phyloP scores from a whole-genome alignment of 2,113 vertebrate genomes.

The Drymodes brunneopygia region DNA sequence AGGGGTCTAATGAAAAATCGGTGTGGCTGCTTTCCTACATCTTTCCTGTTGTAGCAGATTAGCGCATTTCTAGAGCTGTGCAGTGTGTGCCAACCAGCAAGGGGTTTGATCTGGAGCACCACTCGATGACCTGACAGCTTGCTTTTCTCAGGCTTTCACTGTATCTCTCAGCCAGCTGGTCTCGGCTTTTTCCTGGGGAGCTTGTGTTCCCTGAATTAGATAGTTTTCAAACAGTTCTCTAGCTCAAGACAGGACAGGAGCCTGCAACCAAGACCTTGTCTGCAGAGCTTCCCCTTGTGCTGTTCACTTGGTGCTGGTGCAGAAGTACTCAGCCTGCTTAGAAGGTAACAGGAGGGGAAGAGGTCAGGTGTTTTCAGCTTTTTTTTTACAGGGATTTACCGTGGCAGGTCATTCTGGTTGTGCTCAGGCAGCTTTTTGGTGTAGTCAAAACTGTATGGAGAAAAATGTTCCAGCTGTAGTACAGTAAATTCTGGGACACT shows the following conservation, averaged over 20 bases:
- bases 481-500: background rate
- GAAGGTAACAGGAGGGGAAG: background rate
- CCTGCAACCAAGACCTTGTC: background rate
- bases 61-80: background rate
- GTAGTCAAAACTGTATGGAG: background rate
- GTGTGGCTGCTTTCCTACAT: background rate
- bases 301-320: background rate
- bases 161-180: background rate
- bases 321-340: background rate
- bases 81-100: background rate
- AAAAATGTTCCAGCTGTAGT: background rate
- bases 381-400: background rate
- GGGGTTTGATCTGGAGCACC: background rate
- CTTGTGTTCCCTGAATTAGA: slow-evolving; percentile 4
- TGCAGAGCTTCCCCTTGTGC: background rate
- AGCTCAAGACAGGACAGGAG: background rate
- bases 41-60: background rate
- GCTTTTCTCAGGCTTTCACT: background rate
- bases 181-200: background rate
- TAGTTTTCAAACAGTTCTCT: background rate
- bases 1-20: background rate
- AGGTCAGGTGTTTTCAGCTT: background rate
- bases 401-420: background rate
- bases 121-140: background rate
- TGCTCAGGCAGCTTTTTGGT: background rate